Base-by-base conservation (phyloP, 2,113 vertebrate species). In the Lepidiolamprologus cunningtoni region DNA sequence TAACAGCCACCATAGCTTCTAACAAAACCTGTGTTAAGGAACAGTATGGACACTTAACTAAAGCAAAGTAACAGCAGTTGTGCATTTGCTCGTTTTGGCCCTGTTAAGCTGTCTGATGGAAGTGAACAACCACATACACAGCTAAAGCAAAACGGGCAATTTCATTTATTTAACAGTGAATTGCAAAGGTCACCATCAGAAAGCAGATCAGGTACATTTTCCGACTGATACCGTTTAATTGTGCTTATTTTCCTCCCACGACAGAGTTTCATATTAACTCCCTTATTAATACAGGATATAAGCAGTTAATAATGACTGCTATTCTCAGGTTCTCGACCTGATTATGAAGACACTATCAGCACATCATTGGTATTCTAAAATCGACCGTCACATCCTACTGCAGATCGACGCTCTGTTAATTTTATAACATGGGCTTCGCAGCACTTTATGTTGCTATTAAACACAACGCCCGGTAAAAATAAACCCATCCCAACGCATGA, bases 341-440 rank as follows among this genome's bases (percentile, higher is more conserved):
- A 89, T 83, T 86, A 82, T 88, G 73, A 87, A 78, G 47, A 63
- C 52, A 73, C 42, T 87, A 86, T 78, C 54, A 88, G 52, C 8
- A 14, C 33, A 76, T 23, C 80, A 86, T 92, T 83, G 83, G 53
- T 87, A 89, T 91, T 93, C 40, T 45, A 50, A 21, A 53, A 87
- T 79, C 28, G 53, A 58, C 76, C 80, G 66, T 45, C 28, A 61
- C 78, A 86, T 82, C 35, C 76, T 8, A 55, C 33, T 61, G 83
- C 80, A 83, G 82, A 87, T 81, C 57, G 82, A 85, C 82, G 81
- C 91, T 73, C 47, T 81, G 81, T 92, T 92, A 45, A 88, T 91
- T 91, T 93, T 91, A 92, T 88, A 94, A 85, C 71, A 9, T 26
- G 81, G 80, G 81, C 76, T 91, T 91, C 83, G 57, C 87, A 85